Conservation (phyloP, 2,113 vertebrate genomes). For the Casuarius casuarius region DNA sequence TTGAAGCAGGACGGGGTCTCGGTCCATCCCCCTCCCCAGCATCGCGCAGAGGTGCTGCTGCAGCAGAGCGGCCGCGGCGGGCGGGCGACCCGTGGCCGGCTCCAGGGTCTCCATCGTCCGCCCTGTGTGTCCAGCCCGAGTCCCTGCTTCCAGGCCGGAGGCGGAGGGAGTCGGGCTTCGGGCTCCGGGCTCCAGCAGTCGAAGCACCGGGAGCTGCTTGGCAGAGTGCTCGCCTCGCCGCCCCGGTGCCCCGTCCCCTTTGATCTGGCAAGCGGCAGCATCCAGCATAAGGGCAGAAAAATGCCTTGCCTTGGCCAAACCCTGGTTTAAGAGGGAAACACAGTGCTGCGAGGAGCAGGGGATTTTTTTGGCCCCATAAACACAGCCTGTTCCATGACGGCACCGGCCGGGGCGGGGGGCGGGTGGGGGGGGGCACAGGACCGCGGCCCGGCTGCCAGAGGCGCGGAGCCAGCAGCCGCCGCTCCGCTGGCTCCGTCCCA, state of each 20-base stretch:
- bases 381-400: constrained; percentile 39
- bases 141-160: neutral
- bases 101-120: accelerated
- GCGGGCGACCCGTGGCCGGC: neutral
- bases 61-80: too few relatives aligned
- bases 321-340: neutral
- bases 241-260: neutral
- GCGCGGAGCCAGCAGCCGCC: too few relatives aligned
- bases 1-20: too few relatives aligned
- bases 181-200: neutral
- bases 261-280: neutral
- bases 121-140: neutral
- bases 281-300: neutral
- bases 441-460: neutral
- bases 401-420: neutral
- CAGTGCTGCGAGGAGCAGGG: neutral
- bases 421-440: neutral
- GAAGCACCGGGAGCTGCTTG: neutral
- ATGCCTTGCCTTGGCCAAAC: neutral
- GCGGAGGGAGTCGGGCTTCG: too few relatives aligned
- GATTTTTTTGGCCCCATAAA: neutral
- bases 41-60: too few relatives aligned
- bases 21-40: too few relatives aligned
- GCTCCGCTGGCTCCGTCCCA: too few relatives aligned
- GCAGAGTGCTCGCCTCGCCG: neutral